These are phyloP conservation scores for Tautogolabrus adspersus DNA, from an alignment of 2,113 vertebrate species.

Conservation along the genomic window DNA sequence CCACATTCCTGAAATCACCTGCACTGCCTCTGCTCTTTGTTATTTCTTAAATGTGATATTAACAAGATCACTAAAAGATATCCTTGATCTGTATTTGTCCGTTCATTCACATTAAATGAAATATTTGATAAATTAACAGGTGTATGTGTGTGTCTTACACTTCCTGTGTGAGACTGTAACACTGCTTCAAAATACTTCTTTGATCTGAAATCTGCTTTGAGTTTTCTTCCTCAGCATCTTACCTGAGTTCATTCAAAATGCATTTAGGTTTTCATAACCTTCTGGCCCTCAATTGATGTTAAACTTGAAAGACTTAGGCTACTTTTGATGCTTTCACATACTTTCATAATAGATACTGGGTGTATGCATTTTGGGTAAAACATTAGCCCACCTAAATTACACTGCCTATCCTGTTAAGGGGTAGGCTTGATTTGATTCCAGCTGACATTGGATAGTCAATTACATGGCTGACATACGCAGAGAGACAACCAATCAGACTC, in stretches of 20 bases:
- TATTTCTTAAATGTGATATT: conserved; percentile 23
- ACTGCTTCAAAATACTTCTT: background rate
- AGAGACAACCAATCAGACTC: too few relatives aligned
- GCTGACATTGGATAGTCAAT: too few relatives aligned
- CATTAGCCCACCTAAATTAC: too few relatives aligned
- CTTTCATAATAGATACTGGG: background rate
- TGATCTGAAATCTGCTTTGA: conserved; percentile 26
- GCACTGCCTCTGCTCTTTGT: conserved; percentile 8
- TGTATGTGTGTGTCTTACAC: background rate
- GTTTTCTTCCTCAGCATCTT: background rate
- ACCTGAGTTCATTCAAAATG: conserved; percentile 16
- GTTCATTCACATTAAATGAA: conserved; percentile 5
- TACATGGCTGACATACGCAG: too few relatives aligned
- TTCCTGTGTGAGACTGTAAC: conserved; percentile 1
- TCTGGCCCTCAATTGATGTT: conserved; percentile 1
- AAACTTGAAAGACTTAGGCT: conserved; percentile 15
- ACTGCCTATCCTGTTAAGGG: too few relatives aligned
- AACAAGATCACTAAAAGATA: background rate
- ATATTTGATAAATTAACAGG: background rate
- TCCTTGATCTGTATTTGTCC: conserved; percentile 15
- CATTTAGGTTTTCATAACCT: background rate
- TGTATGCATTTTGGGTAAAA: too few relatives aligned
- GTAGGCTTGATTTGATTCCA: too few relatives aligned
- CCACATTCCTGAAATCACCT: conserved; percentile 49
- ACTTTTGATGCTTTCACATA: background rate